Evolutionary conservation across 2,797 vertebrate genomes (phyloP).

Genomic region (Pachyuromys duprasi): DNA sequence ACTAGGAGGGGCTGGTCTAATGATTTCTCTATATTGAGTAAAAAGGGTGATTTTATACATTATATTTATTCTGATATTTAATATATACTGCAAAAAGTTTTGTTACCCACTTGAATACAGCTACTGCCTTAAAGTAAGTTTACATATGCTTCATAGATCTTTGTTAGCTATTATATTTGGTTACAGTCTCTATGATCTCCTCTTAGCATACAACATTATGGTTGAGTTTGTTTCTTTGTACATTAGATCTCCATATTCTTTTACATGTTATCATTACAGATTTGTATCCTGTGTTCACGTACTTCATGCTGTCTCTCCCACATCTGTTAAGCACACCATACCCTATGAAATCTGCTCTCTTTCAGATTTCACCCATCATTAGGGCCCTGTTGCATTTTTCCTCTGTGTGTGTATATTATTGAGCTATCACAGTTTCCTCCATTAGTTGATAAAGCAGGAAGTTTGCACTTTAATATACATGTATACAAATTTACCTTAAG

Average conservation of each 20-base stretch:
- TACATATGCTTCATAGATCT: neutral
- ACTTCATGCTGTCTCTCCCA: rapidly evolving
- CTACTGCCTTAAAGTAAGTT: neutral
- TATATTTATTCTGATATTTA: neutral
- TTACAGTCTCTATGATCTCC: neutral
- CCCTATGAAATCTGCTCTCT: neutral
- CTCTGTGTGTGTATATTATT: neutral
- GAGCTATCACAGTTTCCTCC: neutral
- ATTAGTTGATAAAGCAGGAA: neutral
- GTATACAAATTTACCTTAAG: neutral
- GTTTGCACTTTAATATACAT: neutral
- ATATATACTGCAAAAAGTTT: neutral
- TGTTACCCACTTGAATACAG: neutral
- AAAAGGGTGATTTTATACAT: neutral
- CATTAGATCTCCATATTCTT: neutral
- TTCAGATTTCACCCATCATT: neutral
- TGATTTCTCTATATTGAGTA: conserved; percentile 5
- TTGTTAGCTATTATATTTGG: neutral
- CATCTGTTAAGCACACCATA: neutral
- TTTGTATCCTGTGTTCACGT: neutral
- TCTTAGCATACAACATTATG: neutral
- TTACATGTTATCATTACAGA: neutral
- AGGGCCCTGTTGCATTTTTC: too few species aligned
- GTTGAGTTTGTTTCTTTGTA: neutral
- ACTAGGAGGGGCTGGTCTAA: neutral